Percentiles rank a stretch among this genome's conserved stretches.
Conservation (phyloP, 2,888 invertebrate species). For the Drosophila merina region DNA sequence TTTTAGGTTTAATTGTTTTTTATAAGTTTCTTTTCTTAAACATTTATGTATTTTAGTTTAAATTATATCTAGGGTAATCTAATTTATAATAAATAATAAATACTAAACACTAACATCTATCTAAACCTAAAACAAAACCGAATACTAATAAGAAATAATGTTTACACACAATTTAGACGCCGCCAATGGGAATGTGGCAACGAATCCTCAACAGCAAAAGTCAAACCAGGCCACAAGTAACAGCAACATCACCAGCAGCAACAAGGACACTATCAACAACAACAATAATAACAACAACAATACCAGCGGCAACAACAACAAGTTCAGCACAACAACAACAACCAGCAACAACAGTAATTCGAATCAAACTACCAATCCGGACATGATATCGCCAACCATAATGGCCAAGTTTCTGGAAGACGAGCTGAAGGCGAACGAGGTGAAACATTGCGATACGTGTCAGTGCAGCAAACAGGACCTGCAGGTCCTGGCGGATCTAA, state of each 20-base stretch:
- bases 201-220: conserved; percentile 29
- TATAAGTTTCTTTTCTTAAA: too few relatives aligned
- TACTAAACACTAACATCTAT: neutral
- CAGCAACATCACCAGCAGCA: conserved; percentile 56
- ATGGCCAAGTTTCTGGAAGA: conserved; percentile 96
- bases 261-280: conserved; percentile 34
- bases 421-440: conserved; percentile 90
- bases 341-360: conserved; percentile 33
- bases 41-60: too few relatives aligned
- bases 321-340: conserved; percentile 35
- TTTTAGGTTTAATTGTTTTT: too few relatives aligned
- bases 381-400: conserved; percentile 91
- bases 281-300: conserved; percentile 54
- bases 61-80: too few relatives aligned
- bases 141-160: conserved; percentile 6
- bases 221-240: conserved; percentile 13
- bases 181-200: conserved; percentile 41
- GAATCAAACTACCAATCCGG: conserved; percentile 65
- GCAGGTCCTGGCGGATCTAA: conserved; percentile 85
- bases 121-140: neutral
- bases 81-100: too few relatives aligned
- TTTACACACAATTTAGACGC: conserved; percentile 39
- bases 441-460: conserved; percentile 93
- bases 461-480: conserved; percentile 87
- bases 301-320: conserved; percentile 54